phyloP scores from a whole-genome alignment of 1,140 invertebrate species.

The Drosophila bocqueti region DNA sequence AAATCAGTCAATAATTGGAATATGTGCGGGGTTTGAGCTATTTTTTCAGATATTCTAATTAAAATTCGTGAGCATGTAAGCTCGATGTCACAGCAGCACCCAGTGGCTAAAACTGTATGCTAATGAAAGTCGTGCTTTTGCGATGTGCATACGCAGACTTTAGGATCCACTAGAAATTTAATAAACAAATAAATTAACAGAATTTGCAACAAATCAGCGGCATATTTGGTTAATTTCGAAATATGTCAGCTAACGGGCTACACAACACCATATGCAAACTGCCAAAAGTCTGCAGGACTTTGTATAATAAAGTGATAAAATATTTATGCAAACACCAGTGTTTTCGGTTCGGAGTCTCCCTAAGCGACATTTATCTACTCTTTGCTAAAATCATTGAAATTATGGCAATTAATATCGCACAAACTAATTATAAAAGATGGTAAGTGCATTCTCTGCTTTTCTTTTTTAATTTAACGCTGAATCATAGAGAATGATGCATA shows the following conservation, averaged over 20 bases:
- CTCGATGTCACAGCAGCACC: slow-evolving; percentile 51
- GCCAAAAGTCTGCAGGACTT: slow-evolving; percentile 46
- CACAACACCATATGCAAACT: slow-evolving; percentile 59
- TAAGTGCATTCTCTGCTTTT: not conserved
- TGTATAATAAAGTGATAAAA: slow-evolving; percentile 74
- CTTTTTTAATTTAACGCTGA: not conserved
- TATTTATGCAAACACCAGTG: slow-evolving; percentile 53
- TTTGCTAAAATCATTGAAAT: not conserved
- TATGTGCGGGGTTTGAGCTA: slow-evolving; percentile 21
- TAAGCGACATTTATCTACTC: slow-evolving; percentile 2
- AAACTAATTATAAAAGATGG: not conserved
- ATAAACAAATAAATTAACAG: slow-evolving; percentile 78
- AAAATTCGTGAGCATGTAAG: slow-evolving; percentile 63
- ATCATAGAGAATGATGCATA: not conserved
- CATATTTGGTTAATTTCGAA: slow-evolving; percentile 76
- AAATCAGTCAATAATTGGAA: slow-evolving; percentile 65
- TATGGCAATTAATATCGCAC: not conserved
- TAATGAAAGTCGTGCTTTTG: slow-evolving; percentile 9
- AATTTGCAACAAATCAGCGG: slow-evolving; percentile 58
- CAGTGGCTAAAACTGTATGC: slow-evolving; percentile 16
- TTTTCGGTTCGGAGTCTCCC: not conserved
- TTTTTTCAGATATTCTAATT: slow-evolving; percentile 68
- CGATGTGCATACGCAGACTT: slow-evolving; percentile 47
- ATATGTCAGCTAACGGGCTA: slow-evolving; percentile 32
- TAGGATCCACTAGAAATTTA: slow-evolving; percentile 43